Conservation (phyloP, 2,797 vertebrate genomes). For the Eospalax fontanierii region DNA sequence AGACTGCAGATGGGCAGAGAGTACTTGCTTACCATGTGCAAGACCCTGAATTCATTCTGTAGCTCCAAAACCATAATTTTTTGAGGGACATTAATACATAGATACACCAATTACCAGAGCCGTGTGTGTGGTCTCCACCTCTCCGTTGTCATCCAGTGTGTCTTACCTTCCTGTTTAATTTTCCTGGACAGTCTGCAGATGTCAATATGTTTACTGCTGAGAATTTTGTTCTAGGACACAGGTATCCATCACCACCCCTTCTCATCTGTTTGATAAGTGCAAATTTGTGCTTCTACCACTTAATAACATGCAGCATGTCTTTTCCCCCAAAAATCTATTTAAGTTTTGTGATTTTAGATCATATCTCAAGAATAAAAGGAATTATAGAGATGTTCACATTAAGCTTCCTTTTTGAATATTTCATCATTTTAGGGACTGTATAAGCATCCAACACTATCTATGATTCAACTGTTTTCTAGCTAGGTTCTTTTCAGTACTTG, state of each 20-base stretch:
- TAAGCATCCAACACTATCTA: not conserved
- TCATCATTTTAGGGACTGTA: not conserved
- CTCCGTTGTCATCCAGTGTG: too few relatives aligned
- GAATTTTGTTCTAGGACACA: not conserved
- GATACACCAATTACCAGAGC: not conserved
- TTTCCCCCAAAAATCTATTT: not conserved
- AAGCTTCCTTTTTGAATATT: not conserved
- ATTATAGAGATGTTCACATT: not conserved
- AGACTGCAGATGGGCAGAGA: too few relatives aligned
- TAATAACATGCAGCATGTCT: not conserved
- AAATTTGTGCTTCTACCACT: not conserved
- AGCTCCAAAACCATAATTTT: not conserved
- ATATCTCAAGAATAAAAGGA: conserved; percentile 6
- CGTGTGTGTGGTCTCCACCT: not conserved
- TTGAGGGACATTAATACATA: not conserved
- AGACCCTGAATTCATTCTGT: not conserved
- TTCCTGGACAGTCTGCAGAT: not conserved
- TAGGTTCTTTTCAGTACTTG: not conserved
- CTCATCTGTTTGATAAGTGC: not conserved
- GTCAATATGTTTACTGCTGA: not conserved
- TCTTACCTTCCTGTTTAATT: not conserved
- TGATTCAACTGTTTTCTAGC: not conserved
- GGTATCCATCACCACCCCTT: not conserved
- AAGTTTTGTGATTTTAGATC: not conserved
- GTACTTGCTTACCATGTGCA: not conserved